These are phyloP conservation scores for Anisognathus igniventris DNA, from an alignment of 2,797 vertebrate genomes.

Conservation along the genomic window DNA sequence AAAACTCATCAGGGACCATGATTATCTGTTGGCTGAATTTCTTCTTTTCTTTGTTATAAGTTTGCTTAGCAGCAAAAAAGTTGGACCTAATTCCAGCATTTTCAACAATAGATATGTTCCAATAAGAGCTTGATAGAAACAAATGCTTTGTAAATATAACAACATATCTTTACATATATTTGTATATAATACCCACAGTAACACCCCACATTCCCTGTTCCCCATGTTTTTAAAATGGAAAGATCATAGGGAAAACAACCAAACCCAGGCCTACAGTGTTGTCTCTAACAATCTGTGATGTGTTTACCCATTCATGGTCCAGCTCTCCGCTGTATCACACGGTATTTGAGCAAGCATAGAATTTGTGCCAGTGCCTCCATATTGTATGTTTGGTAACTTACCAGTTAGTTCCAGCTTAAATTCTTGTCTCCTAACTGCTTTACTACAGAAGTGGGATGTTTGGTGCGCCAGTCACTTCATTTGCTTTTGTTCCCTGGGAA, in stretches of 20 bases:
- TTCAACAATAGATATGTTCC: not conserved
- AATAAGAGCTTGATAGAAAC: not conserved
- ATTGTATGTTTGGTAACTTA: not conserved
- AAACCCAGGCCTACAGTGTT: not conserved
- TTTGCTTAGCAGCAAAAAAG: not conserved
- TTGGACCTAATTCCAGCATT: not conserved
- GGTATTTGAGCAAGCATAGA: not conserved
- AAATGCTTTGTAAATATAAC: not conserved
- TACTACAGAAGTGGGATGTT: not conserved
- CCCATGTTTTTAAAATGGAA: not conserved
- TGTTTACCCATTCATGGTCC: not conserved
- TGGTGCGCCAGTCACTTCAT: not conserved
- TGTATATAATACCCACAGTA: not conserved
- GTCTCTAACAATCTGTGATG: not conserved
- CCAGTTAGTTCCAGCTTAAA: not conserved
- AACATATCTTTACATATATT: not conserved
- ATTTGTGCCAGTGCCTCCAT: not conserved
- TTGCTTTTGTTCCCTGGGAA: not conserved
- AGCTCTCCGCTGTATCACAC: rapidly evolving
- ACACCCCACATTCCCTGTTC: not conserved
- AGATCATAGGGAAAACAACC: not conserved
- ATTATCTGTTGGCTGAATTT: not conserved
- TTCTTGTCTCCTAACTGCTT: not conserved
- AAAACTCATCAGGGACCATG: not conserved
- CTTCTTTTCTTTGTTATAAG: not conserved